Evolutionary conservation across 2,888 invertebrate species (phyloP).

Genomic region (Sussaba pulchella): DNA sequence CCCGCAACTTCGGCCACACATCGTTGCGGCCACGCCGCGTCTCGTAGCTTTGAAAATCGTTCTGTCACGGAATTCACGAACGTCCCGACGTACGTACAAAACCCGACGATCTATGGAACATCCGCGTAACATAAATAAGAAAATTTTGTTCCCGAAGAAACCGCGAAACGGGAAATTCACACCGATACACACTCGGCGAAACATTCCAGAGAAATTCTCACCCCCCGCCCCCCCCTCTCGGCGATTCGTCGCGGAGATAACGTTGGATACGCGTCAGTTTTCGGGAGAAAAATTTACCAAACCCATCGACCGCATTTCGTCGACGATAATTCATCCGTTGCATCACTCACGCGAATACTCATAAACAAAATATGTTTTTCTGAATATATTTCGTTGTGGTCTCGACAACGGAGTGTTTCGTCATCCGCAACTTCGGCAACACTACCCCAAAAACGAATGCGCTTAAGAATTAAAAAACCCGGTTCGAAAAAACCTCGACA

Average conservation of each 20-base stretch:
- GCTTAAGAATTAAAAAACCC: no score
- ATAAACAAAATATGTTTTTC: not conserved
- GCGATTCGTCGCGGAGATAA: no score
- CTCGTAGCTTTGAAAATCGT: constrained; percentile 49
- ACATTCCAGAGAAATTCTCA: not conserved
- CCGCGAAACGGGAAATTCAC: constrained; percentile 14
- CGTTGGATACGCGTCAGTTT: not conserved
- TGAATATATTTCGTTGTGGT: not conserved
- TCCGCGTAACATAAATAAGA: constrained; percentile 64
- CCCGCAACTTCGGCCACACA: not conserved
- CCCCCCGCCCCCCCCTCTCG: no score
- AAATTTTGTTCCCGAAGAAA: constrained; percentile 48
- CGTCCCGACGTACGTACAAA: constrained; percentile 18
- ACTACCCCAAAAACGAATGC: no score
- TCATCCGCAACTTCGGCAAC: no score
- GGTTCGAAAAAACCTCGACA: no score
- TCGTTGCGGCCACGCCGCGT: constrained; percentile 21
- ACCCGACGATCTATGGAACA: constrained; percentile 64
- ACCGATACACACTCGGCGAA: constrained; percentile 39
- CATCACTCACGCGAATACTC: not conserved
- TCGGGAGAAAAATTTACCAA: not conserved
- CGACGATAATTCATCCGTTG: not conserved
- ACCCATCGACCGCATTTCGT: not conserved
- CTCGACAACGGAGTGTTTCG: no score
- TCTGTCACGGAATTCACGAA: constrained; percentile 50